phyloP scores from a whole-genome alignment of 2,888 invertebrate genomes.

The Drosophila robusta region DNA sequence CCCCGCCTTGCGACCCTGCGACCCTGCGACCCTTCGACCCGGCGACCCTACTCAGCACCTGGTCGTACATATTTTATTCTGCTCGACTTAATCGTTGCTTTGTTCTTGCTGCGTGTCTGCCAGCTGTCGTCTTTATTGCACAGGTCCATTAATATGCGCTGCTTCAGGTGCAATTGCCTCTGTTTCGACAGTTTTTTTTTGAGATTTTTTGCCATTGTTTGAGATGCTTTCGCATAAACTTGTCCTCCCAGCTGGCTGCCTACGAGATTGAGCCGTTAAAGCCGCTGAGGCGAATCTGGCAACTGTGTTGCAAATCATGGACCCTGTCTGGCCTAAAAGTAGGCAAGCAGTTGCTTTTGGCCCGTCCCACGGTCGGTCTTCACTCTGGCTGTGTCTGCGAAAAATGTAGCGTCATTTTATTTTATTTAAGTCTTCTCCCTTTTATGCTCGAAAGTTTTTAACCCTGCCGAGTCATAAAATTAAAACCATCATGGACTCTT shows the following conservation, averaged over 20 bases:
- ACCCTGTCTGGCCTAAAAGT: constrained; percentile 47
- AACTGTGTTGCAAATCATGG: constrained; percentile 73
- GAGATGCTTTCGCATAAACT: constrained; percentile 57
- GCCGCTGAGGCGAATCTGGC: constrained; percentile 50
- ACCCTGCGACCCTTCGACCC: constrained; percentile 33
- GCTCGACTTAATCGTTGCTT: constrained; percentile 74
- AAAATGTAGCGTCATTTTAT: constrained; percentile 55
- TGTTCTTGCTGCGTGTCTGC: constrained; percentile 68
- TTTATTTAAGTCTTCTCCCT: constrained; percentile 53
- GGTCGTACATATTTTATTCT: constrained; percentile 73
- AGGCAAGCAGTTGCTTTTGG: constrained; percentile 23
- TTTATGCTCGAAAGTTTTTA: constrained; percentile 67
- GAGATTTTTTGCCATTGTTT: constrained; percentile 46
- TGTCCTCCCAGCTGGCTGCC: constrained; percentile 32
- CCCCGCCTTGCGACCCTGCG: constrained; percentile 27
- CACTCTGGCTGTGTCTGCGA: constrained; percentile 23
- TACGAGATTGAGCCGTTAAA: constrained; percentile 67
- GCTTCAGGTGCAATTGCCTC: constrained; percentile 64
- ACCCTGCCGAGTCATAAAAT: constrained; percentile 75
- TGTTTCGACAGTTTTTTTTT: constrained; percentile 17
- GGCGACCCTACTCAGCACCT: constrained; percentile 42
- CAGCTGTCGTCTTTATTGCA: constrained; percentile 77
- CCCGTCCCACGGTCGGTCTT: constrained; percentile 2
- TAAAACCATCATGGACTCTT: constrained; percentile 64
- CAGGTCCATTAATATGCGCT: constrained; percentile 72